Base-by-base conservation (phyloP, 2,888 invertebrate species). In the Lasioglossum figueresi region DNA sequence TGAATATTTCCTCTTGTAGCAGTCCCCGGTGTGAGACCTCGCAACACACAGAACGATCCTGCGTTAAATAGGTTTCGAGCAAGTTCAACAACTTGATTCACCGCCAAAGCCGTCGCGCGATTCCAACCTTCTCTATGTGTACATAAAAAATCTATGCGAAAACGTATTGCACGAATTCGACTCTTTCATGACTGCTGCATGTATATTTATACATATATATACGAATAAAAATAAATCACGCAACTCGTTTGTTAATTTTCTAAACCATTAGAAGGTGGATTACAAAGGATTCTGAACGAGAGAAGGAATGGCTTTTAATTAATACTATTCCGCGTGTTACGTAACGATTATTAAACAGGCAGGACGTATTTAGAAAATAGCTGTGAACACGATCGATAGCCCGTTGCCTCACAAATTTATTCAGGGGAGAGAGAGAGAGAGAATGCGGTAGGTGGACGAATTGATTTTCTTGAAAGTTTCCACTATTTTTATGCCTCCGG, bases 191-290 rank as follows among this genome's bases (percentile, higher is more conserved):
- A 92, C 88, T 91, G 90, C 91, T 93, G 88, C 90, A 92, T 93
- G 92, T 93, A 91, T 92, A 92, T 93, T 91, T 92, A 93, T 92
- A 93, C 89, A 91, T 92, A 92, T 83, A 85, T 91, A 91, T 93
- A 92, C 8, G 8, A 63, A 63, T 63, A 63, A 63, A 93, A 92
- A 83, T 85, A 84, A 88, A 90, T 48, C 75, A 88, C 76, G 56
- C 68, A 71, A 85, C 77, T 80, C 73, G 85, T 83, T 82, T 86
- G 82, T 86, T n/a, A 23, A n/a, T 56, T n/a, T n/a, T 12, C n/a
- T 56, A 43, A 14, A 43, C 43, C 43, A 43, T 43, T 14, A 0
- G 31, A 1, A 59, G 31, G 16, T 2, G 16, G 5, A 27, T 63
- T 2, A n/a, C 27, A 63, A 6, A 6, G 2, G 6, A 31, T 63